Percentiles rank a stretch among this genome's conserved stretches.
phyloP scores from a whole-genome alignment of 2,797 vertebrate species.

The Phataginus tetradactyla region DNA sequence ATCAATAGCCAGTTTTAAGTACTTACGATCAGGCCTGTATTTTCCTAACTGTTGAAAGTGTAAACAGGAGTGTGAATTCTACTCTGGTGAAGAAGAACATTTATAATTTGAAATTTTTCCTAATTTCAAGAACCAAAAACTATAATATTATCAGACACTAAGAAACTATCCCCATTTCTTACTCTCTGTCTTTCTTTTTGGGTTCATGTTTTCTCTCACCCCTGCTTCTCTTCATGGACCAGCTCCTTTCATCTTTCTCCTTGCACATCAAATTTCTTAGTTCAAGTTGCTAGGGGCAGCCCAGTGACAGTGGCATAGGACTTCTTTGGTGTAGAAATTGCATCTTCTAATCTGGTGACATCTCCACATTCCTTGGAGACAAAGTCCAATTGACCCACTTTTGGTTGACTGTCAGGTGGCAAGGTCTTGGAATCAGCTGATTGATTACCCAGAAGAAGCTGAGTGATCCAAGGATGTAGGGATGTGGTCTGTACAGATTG shows the following conservation, averaged over 20 bases:
- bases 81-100: neutral
- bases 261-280: neutral
- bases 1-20: neutral
- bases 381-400: neutral
- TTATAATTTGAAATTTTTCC: neutral
- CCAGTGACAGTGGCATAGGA: neutral
- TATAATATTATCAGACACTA: neutral
- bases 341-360: neutral
- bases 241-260: neutral
- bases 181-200: neutral
- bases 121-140: neutral
- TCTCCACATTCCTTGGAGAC: neutral
- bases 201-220: neutral
- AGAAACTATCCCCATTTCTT: neutral
- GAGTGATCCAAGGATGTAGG: neutral
- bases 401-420: neutral
- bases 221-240: neutral
- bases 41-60: neutral
- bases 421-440: neutral
- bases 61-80: neutral
- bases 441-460: neutral
- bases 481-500: neutral
- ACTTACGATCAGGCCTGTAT: neutral
- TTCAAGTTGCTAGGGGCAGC: neutral
- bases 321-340: neutral